Percentiles rank a stretch among this genome's conserved stretches.
phyloP scores from a whole-genome alignment of 2,888 invertebrate species.

The Danaus chrysippus region DNA sequence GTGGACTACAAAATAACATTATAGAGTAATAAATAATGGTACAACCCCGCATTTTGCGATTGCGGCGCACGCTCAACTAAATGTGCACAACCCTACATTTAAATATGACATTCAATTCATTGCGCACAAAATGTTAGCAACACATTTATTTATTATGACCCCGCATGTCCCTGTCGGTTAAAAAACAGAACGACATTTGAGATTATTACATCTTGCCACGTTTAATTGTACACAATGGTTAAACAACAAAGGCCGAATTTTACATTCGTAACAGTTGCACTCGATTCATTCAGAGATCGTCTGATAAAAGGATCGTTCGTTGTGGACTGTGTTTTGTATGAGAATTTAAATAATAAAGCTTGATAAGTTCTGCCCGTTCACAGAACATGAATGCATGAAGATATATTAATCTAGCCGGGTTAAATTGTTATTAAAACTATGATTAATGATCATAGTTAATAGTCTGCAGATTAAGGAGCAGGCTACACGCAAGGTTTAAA shows the following conservation, averaged over 20 bases:
- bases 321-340: constrained; percentile 64
- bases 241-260: constrained; percentile 66
- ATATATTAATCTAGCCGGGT: constrained; percentile 77
- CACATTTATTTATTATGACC: constrained; percentile 68
- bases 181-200: constrained; percentile 71
- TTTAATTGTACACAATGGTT: constrained; percentile 76
- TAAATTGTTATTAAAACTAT: constrained; percentile 79
- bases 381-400: constrained; percentile 69
- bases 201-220: constrained; percentile 76
- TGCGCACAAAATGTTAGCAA: constrained; percentile 48
- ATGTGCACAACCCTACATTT: constrained; percentile 43
- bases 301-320: constrained; percentile 57
- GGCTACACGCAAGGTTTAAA: constrained; percentile 68
- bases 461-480: constrained; percentile 73
- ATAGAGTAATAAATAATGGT: constrained; percentile 75
- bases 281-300: constrained; percentile 48
- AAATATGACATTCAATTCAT: constrained; percentile 14
- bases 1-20: constrained; percentile 73
- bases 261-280: constrained; percentile 71
- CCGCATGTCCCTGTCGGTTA: constrained; percentile 64
- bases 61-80: constrained; percentile 62
- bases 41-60: constrained; percentile 72
- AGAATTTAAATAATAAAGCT: constrained; percentile 74
- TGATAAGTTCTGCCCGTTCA: constrained; percentile 50
- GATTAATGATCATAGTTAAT: constrained; percentile 74